These are phyloP conservation scores for Thamnophis sirtalis DNA, from an alignment of 2,113 vertebrate species.

Conservation along the genomic window DNA sequence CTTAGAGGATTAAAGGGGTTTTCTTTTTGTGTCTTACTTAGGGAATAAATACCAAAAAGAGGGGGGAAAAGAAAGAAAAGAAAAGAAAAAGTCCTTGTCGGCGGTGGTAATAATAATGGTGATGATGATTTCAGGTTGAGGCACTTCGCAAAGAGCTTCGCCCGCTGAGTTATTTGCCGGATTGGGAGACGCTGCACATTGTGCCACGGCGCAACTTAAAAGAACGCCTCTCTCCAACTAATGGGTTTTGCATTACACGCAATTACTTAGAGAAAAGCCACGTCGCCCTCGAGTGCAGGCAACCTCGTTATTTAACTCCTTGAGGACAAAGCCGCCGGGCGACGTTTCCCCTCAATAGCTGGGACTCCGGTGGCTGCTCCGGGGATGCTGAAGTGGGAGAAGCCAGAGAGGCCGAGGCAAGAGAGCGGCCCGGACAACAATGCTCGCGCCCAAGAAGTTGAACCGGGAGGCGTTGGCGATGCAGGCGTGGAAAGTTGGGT, in stretches of 20 bases:
- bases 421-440: background rate
- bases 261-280: constrained; percentile 21
- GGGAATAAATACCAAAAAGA: constrained; percentile 3
- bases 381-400: background rate
- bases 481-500: background rate
- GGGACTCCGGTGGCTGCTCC: background rate
- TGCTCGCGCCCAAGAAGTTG: background rate
- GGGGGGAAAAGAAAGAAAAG: too few relatives aligned
- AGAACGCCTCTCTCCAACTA: constrained; percentile 17
- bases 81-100: background rate
- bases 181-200: background rate
- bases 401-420: background rate
- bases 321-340: background rate
- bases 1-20: constrained; percentile 37
- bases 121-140: background rate
- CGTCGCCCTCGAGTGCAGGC: constrained; percentile 3
- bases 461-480: background rate
- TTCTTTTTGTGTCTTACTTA: constrained; percentile 14
- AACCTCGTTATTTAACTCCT: constrained; percentile 30
- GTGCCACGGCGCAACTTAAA: constrained; percentile 9
- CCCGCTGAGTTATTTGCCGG: background rate
- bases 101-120: background rate
- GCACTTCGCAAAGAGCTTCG: constrained; percentile 2
- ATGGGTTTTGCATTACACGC: background rate
- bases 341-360: background rate